phyloP scores from a whole-genome alignment of 2,113 vertebrate genomes.

The Pitta sordida region DNA sequence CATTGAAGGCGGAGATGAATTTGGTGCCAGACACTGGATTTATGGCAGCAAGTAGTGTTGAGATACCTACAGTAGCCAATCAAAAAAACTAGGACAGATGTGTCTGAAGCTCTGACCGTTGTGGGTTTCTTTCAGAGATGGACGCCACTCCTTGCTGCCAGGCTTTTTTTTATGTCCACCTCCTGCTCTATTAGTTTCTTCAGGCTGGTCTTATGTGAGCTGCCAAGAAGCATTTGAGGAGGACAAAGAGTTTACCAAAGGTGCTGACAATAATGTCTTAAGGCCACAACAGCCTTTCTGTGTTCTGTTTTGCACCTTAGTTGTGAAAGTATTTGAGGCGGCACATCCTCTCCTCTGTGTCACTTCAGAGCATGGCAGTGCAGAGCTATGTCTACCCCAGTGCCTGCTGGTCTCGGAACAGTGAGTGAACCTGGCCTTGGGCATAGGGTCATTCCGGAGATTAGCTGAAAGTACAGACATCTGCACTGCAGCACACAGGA shows the following conservation, averaged over 20 bases:
- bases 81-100: not conserved
- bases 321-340: not conserved
- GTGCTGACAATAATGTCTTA: not conserved
- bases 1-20: not conserved
- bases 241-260: not conserved
- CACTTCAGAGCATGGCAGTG: not conserved
- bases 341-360: not conserved
- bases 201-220: not conserved
- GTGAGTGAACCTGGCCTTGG: not conserved
- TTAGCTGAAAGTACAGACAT: not conserved
- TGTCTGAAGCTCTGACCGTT: not conserved
- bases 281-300: not conserved
- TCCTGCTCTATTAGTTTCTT: not conserved
- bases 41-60: not conserved
- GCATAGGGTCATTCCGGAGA: not conserved
- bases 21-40: not conserved
- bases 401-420: not conserved
- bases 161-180: not conserved
- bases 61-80: not conserved
- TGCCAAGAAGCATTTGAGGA: not conserved
- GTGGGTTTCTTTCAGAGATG: not conserved
- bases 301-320: not conserved
- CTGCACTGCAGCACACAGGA: not conserved
- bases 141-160: not conserved
- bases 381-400: not conserved